Evolutionary conservation across 2,113 vertebrate species (phyloP), one percentile per base, ranked within the genome.

Genomic region (Microtus ochrogaster): DNA sequence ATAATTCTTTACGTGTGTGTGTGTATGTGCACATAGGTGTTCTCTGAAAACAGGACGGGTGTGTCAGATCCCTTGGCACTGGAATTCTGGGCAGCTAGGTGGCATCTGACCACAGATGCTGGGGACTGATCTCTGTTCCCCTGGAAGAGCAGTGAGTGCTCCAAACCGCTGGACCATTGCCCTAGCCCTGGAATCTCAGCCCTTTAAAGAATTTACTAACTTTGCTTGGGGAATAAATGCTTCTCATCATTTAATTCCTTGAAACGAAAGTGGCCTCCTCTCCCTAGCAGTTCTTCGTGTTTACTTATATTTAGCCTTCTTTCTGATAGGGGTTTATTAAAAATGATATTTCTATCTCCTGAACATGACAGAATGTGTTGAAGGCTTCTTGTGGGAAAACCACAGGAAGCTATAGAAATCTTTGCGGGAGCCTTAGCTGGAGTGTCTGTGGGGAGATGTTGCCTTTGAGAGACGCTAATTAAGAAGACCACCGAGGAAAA

Each of bases 331-430:
- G 55, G 77, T 91, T 97, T 82, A 91, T 92, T 91, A 90, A 92
- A 96, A 91, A 92, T 94, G 81, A 72, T 94, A 86, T 86, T 97
- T 96, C 47, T 90, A 73, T 82, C 77, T 94, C 52, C 70, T 41
- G 52, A 91, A 91, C 91, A 83, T 72, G 73, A 93, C 92, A 96
- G 81, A 94, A 94, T 91, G 92, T 96, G 96, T 92, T 90, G 76
- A 96, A 79, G 82, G 0, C 76, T 95, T 89, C 91, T 89, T 76
- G 76, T 0, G 10, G 94, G 91, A 92, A 97, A 91, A 92, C 77
- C 63, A 63, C 0, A 66, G 83, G 14, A 41, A 77, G 73, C 92
- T 66, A 44, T 78, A 95, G 79, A 95, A 90, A 81, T 30, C 61
- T 41, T 2, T 21, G 30, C 77, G 81, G 87, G 63, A 81, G 81